Evolutionary conservation across 2,113 vertebrate species (phyloP).

Genomic region (Marmota flaviventris): DNA sequence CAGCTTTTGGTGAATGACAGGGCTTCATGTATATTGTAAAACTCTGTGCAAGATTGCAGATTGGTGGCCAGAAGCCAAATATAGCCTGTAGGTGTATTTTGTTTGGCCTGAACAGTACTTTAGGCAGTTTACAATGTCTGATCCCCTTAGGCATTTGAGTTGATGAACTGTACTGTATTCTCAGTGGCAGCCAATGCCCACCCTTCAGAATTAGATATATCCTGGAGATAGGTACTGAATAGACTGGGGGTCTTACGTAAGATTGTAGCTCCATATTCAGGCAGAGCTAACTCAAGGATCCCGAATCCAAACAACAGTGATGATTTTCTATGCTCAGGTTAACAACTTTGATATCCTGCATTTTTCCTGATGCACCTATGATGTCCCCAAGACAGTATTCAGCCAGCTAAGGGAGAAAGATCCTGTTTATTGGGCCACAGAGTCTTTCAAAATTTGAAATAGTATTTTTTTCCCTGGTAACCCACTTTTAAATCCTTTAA

Average conservation of each 20-base stretch:
- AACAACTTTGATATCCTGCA: neutral
- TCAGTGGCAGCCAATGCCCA: neutral
- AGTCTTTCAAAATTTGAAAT: neutral
- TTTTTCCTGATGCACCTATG: neutral
- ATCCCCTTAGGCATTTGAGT: neutral
- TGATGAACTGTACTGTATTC: neutral
- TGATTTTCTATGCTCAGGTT: conserved; percentile 7
- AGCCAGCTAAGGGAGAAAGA: neutral
- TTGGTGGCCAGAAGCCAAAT: neutral
- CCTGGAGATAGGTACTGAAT: neutral
- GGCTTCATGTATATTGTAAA: neutral
- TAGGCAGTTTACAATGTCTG: neutral
- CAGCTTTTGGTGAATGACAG: neutral
- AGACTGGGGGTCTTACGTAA: neutral
- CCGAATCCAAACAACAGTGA: neutral
- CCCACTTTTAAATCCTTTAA: neutral
- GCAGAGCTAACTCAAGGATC: neutral
- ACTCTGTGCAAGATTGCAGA: neutral
- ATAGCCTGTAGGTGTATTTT: neutral
- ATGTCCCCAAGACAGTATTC: neutral
- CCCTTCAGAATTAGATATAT: neutral
- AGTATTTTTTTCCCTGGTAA: neutral
- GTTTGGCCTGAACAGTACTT: neutral
- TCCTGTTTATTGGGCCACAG: neutral
- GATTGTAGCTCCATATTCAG: neutral